Conservation (phyloP, 2,888 invertebrate genomes). For the Tipula helvola region DNA sequence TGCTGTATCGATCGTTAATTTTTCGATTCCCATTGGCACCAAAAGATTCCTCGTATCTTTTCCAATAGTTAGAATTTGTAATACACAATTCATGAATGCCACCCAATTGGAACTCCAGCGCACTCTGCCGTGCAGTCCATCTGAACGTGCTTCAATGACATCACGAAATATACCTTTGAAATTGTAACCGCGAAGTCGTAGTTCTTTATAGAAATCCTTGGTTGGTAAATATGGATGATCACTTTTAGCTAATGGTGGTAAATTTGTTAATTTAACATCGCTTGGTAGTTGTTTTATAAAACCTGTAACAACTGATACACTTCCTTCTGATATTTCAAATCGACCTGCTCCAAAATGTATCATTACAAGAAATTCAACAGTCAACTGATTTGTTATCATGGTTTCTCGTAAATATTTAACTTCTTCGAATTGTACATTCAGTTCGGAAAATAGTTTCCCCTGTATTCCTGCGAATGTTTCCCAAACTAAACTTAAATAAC, state of each 20-base stretch:
- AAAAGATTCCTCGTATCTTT: slow-evolving; percentile 55
- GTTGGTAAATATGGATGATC: slow-evolving; percentile 36
- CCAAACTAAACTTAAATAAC: slow-evolving; percentile 68
- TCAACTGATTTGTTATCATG: slow-evolving; percentile 53
- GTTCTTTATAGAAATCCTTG: slow-evolving; percentile 29
- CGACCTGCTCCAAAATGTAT: slow-evolving; percentile 47
- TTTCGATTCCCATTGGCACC: slow-evolving; percentile 63
- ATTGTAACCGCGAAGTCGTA: slow-evolving; percentile 26
- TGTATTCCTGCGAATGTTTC: slow-evolving; percentile 58
- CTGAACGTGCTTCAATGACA: slow-evolving; percentile 26
- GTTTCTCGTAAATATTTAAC: slow-evolving; percentile 74
- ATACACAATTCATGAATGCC: slow-evolving; percentile 77
- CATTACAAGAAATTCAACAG: slow-evolving; percentile 38
- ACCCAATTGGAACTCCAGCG: slow-evolving; percentile 78
- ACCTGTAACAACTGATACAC: slow-evolving; percentile 57
- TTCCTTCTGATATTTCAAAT: slow-evolving; percentile 55
- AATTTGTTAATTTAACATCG: slow-evolving; percentile 20
- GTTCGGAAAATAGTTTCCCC: slow-evolving; percentile 13
- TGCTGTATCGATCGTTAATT: slow-evolving; percentile 53
- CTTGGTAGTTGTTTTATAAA: slow-evolving; percentile 43
- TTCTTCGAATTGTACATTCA: slow-evolving; percentile 55
- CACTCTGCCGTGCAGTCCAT: slow-evolving; percentile 29
- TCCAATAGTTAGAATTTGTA: slow-evolving; percentile 66
- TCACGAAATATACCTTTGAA: slow-evolving; percentile 34
- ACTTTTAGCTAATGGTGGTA: slow-evolving; percentile 20